These are phyloP conservation scores for Dendrophyllia cribrosa DNA, from an alignment of 64 coral and sea anemone species.

Conservation along the genomic window DNA sequence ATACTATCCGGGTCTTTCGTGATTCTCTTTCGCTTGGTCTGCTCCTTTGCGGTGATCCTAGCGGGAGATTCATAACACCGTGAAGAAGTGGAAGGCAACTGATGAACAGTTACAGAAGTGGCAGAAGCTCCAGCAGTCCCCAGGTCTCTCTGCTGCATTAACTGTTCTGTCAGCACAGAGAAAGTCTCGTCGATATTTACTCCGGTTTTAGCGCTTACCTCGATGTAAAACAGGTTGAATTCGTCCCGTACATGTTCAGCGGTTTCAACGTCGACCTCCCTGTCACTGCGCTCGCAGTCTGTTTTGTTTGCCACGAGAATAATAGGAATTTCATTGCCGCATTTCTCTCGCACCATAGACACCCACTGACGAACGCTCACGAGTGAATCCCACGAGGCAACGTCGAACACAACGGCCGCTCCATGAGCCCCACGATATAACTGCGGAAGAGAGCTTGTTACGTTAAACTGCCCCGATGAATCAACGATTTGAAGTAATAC, in stretches of 20 bases:
- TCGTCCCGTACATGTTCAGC: constrained; percentile 3
- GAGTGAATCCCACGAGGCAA: constrained; percentile 47
- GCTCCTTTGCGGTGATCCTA: constrained; percentile 7
- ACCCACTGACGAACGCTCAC: constrained; percentile 60
- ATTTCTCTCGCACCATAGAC: constrained; percentile 37
- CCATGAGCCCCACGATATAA: constrained; percentile 69
- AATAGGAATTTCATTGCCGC: constrained; percentile 52
- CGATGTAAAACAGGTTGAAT: constrained; percentile 77
- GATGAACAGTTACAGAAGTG: neutral
- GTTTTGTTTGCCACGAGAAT: constrained; percentile 91
- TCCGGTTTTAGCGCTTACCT: constrained; percentile 68
- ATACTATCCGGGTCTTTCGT: neutral
- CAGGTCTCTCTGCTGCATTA: constrained; percentile 56
- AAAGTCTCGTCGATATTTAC: constrained; percentile 84
- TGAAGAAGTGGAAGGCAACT: neutral
- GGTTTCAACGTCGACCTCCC: constrained; percentile 8
- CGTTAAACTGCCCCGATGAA: constrained; percentile 62
- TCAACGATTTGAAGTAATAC: constrained; percentile 91
- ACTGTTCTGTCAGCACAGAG: constrained; percentile 55
- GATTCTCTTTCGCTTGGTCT: neutral
- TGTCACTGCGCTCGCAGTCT: constrained; percentile 9
- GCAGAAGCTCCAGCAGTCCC: neutral
- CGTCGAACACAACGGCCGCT: constrained; percentile 72
- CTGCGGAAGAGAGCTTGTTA: constrained; percentile 52
- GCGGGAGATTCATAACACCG: neutral